A percentile compares a stretch with the other conserved stretches of the same genome.
Evolutionary conservation across 2,113 vertebrate species (phyloP).

Genomic region (Mormyrus iriodes): DNA sequence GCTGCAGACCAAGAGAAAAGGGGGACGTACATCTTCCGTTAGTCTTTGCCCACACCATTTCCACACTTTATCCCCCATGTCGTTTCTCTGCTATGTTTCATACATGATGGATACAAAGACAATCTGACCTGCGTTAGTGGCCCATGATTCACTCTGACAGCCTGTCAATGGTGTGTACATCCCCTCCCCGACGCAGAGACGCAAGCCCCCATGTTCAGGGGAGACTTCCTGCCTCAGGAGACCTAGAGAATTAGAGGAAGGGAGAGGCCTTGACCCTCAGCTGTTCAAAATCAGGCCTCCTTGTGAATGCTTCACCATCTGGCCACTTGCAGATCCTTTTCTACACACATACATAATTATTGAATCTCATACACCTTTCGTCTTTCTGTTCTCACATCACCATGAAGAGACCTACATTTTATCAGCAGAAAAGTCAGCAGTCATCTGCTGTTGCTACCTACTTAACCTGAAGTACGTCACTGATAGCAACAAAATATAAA

Average conservation of each 20-base stretch:
- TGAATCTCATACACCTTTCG: not conserved
- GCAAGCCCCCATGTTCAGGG: not conserved
- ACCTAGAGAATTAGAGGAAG: not conserved
- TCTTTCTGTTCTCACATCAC: not conserved
- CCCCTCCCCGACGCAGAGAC: not conserved
- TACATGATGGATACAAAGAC: not conserved
- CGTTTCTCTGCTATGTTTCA: not conserved
- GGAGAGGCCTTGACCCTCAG: not conserved
- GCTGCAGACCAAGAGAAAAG: not conserved
- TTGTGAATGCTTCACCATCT: constrained; percentile 1
- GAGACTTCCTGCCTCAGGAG: not conserved
- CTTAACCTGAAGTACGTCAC: not conserved
- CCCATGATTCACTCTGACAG: not conserved
- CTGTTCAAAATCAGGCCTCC: not conserved
- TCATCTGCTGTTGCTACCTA: not conserved
- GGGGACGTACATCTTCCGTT: not conserved
- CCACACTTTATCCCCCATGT: not conserved
- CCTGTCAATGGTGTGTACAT: not conserved
- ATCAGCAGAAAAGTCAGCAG: not conserved
- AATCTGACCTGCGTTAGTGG: not conserved
- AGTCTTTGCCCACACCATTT: not conserved
- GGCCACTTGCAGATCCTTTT: not conserved
- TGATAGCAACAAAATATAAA: not conserved
- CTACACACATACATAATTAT: not conserved
- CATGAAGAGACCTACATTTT: not conserved